Conservation (phyloP, 2,888 invertebrate genomes). For the Epirrhoe tristata region DNA sequence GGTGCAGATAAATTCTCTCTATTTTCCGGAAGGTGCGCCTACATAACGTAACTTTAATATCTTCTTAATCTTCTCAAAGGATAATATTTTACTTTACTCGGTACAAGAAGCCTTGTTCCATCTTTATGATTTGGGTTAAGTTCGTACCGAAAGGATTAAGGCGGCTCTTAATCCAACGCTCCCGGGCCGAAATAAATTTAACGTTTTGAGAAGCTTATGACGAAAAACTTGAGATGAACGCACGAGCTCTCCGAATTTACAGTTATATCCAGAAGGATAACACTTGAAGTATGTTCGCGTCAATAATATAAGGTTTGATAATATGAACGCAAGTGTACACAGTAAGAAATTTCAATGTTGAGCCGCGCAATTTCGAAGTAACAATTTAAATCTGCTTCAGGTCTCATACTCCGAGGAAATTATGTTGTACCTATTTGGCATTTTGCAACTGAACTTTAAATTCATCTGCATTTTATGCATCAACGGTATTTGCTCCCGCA, state of each 20-base stretch:
- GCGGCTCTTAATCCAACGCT: conserved; percentile 80
- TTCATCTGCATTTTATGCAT: conserved; percentile 57
- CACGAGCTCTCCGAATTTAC: conserved; percentile 64
- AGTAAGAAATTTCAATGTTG: conserved; percentile 53
- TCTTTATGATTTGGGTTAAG: conserved; percentile 84
- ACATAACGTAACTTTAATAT: conserved; percentile 72
- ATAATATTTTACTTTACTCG: conserved; percentile 82
- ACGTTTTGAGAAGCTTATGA: conserved; percentile 79
- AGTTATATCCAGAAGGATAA: conserved; percentile 52
- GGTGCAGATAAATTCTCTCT: conserved; percentile 31
- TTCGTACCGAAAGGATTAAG: conserved; percentile 83
- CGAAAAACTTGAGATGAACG: conserved; percentile 80
- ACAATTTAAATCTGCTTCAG: conserved; percentile 47
- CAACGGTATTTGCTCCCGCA: conserved; percentile 51
- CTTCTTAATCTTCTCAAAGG: conserved; percentile 76
- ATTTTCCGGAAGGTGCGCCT: conserved; percentile 41
- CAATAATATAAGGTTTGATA: conserved; percentile 34
- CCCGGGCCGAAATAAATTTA: conserved; percentile 83
- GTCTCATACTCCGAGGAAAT: conserved; percentile 34
- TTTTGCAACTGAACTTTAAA: conserved; percentile 52
- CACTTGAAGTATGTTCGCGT: conserved; percentile 26
- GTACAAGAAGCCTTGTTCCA: conserved; percentile 81
- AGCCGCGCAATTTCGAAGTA: conserved; percentile 51
- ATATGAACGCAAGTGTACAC: conserved; percentile 61
- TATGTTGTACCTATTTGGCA: conserved; percentile 45